Evolutionary conservation across 2,113 vertebrate species (phyloP).

Genomic region (Chaetops frenatus): DNA sequence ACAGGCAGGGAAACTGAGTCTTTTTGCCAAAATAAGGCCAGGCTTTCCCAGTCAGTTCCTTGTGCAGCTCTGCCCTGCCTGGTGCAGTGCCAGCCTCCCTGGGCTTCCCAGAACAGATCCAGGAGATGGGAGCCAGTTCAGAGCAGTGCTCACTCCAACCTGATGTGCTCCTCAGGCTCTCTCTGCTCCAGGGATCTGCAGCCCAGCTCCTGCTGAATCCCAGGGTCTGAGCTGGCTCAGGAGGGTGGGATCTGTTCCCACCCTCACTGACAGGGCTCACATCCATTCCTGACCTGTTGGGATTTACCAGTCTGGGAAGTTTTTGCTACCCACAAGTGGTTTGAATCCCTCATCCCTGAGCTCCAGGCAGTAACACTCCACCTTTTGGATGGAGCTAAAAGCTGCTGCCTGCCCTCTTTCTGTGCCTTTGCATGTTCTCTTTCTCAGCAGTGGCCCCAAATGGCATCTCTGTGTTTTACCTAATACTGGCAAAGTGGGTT

Average conservation of each 20-base stretch:
- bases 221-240: background rate
- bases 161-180: background rate
- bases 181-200: background rate
- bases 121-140: background rate
- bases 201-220: background rate
- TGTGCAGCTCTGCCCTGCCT: background rate
- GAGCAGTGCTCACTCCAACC: background rate
- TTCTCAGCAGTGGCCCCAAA: background rate
- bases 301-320: background rate
- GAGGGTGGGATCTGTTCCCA: background rate
- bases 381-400: background rate
- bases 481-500: background rate
- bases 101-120: accelerated
- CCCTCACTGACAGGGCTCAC: accelerated
- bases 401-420: background rate
- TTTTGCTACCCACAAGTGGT: background rate
- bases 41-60: background rate
- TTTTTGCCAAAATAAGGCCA: background rate
- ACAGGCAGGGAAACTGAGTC: background rate
- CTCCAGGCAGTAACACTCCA: background rate
- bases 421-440: background rate
- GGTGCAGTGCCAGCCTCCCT: background rate
- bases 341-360: background rate
- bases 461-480: background rate
- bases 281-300: background rate